Evolutionary conservation across 2,113 vertebrate species (phyloP), one percentile per base, ranked within the genome.

Genomic region (Pogona vitticeps): DNA sequence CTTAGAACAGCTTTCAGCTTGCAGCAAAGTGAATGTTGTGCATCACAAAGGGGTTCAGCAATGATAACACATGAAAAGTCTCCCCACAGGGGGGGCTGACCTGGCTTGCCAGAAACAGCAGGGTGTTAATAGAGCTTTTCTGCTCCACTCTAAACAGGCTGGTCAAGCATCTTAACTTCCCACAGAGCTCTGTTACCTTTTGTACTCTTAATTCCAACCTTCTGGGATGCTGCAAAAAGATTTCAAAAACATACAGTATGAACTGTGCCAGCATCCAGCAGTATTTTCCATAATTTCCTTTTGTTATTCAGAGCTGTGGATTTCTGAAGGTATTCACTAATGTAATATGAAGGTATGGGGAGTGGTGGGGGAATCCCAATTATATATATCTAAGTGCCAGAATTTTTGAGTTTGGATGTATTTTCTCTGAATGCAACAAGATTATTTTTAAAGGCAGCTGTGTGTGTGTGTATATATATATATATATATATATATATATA

Each of bases 121-220:
- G 94, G 95, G 87, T 93, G 85, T 93, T 93, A 93, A 95, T 93
- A 77, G 92, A 93, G 88, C 84, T 94, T 91, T 93, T 93, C 93
- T 94, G 86, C 91, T 92, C 38, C 85, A 83, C 85, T 90, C 91
- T 87, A 82, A 91, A 92, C 89, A 89, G 89, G 75, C 79, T 71
- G 95, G 91, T 88, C 88, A 91, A 89, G 91, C 92, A 92, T 91
- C 95, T 92, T 91, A 93, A 91, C 94, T 91, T 94, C 91, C 91
- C 94, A 91, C 93, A 87, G 91, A 92, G 93, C 86, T 91, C 90
- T 91, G 89, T 18, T 92, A 93, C 90, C 92, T 84, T 88, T 94
- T 95, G 93, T 93, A 85, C 91, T 95, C 92, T 85, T 87, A 93
- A 93, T 91, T 83, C 90, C 86, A 88, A 72, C 89, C 87, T 89